A percentile compares a stretch with the other conserved stretches of the same genome.
These are phyloP conservation scores for Campaea margaritaria DNA, from an alignment of 2,888 invertebrate genomes.

Conservation along the genomic window DNA sequence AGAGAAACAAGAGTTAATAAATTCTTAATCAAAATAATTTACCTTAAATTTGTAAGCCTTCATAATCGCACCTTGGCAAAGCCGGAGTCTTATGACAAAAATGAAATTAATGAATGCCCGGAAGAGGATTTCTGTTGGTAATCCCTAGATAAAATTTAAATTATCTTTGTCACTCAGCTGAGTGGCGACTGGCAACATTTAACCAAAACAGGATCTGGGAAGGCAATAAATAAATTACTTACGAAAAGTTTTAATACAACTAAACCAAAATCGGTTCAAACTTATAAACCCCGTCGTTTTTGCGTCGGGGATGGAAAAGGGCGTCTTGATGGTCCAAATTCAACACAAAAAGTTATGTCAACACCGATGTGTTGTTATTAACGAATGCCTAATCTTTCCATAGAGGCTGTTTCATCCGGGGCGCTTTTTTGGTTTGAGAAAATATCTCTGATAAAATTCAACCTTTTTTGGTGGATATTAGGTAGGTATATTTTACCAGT, in stretches of 20 bases:
- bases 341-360: no score
- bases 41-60: constrained; percentile 11
- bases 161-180: constrained; percentile 32
- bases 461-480: no score
- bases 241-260: not conserved
- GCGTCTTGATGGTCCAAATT: no score
- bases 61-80: constrained; percentile 12
- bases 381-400: no score
- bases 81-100: constrained; percentile 22
- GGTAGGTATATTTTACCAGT: no score
- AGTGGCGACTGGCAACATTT: not conserved
- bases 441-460: no score
- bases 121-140: constrained; percentile 32
- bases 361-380: no score
- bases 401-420: no score
- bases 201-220: not conserved
- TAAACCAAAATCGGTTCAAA: no score
- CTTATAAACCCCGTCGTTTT: no score
- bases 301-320: no score
- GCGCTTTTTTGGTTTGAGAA: no score
- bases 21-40: constrained; percentile 12
- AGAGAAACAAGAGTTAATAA: not conserved
- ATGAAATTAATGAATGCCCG: constrained; percentile 35
- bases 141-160: constrained; percentile 37
- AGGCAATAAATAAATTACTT: not conserved